Evolutionary conservation across 2,113 vertebrate species (phyloP).

Genomic region (Pelobates fuscus): DNA sequence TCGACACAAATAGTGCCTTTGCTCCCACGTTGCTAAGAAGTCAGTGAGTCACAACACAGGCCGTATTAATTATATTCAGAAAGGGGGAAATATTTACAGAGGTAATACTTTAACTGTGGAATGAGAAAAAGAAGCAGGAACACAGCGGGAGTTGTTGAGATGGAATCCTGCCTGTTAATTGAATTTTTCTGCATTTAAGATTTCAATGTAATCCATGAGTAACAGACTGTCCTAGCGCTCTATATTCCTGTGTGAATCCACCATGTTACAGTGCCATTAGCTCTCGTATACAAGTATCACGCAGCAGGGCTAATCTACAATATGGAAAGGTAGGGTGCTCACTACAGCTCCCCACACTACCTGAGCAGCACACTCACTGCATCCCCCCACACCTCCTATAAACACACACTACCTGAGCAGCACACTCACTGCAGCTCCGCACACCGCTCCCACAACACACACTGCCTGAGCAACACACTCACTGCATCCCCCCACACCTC

Average conservation of each 20-base stretch:
- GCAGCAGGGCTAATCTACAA: not conserved
- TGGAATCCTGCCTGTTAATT: constrained; percentile 28
- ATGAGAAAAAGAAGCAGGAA: constrained; percentile 24
- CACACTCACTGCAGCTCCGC: no score
- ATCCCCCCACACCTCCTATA: no score
- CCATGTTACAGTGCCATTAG: not conserved
- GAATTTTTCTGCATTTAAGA: constrained; percentile 30
- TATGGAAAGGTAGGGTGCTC: not conserved
- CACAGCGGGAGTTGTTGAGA: constrained; percentile 7
- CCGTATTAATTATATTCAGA: constrained; percentile 37
- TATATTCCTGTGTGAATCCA: not conserved
- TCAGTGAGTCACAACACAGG: constrained; percentile 31
- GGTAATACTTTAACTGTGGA: constrained; percentile 34
- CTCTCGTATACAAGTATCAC: not conserved
- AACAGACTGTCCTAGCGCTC: not conserved
- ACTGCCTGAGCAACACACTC: no score
- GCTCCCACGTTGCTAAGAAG: constrained; percentile 37
- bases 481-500: no score
- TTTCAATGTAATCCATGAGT: constrained; percentile 31
- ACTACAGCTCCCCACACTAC: no score
- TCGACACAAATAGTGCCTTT: constrained; percentile 18
- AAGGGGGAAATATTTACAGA: constrained; percentile 35
- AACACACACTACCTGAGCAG: no score
- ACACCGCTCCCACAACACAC: no score
- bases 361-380: no score